phyloP scores from a whole-genome alignment of 2,113 vertebrate genomes.

The Muscicapa adusta region DNA sequence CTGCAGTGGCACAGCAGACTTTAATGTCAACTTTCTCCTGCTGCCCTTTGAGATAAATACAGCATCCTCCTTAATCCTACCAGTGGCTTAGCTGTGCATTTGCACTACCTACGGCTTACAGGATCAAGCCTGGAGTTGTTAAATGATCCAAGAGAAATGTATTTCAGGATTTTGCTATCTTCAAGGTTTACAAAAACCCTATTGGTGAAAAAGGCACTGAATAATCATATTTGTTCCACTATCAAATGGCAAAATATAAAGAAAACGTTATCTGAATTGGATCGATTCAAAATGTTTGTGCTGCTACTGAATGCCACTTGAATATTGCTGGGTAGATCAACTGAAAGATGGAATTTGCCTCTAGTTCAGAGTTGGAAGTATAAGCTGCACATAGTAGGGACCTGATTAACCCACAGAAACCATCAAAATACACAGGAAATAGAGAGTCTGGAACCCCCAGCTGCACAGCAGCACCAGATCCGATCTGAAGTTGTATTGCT shows the following conservation, averaged over 20 bases:
- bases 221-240: background rate
- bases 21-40: background rate
- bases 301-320: background rate
- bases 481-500: background rate
- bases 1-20: background rate
- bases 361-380: background rate
- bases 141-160: background rate
- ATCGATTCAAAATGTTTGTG: background rate
- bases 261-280: background rate
- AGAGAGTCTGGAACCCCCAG: background rate
- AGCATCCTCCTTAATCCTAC: background rate
- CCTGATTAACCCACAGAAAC: background rate
- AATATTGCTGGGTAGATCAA: background rate
- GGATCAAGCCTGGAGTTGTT: conserved; percentile 23
- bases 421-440: background rate
- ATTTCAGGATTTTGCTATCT: background rate
- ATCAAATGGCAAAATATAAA: background rate
- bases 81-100: conserved; percentile 4
- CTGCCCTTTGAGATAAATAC: conserved; percentile 24
- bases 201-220: background rate
- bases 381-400: background rate
- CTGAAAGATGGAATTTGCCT: background rate
- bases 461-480: background rate
- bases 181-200: background rate
- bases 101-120: background rate